Evolutionary conservation across 2,888 invertebrate genomes (phyloP), one percentile per base, ranked within the genome.

Genomic region (Spisula subtruncata): DNA sequence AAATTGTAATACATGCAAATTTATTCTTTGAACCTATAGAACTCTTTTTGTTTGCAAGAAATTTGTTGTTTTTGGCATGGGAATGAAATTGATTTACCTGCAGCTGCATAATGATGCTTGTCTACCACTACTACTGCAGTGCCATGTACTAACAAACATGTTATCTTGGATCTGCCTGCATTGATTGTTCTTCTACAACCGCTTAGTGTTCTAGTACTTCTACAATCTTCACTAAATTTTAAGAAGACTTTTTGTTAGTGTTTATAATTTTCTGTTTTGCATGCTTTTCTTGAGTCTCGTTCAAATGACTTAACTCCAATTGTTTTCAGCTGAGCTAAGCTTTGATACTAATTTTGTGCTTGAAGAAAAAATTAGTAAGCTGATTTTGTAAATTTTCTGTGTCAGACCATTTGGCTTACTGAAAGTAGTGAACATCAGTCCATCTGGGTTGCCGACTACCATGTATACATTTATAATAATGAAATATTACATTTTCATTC

Each of bases 401-500:
- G n/a, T 0, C 6, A 81, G 2, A 81, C 54, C 48, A 32, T 81
- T 51, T 51, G 81, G 81, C 54, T 81, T 81, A 8, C 81, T 81
- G 81, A 32, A 51, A 41, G 8, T 41, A n/a, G 41, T 5, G 8
- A 54, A 20, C 51, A 25, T 81, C 75, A 75, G 32, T 81, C 51
- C 81, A 60, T 25, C 83, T 56, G 83, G 83, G 83, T 83, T 54
- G 54, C 82, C n/a, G 29, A 4, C 82, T 46, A 18, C 46, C 41
- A 48, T 46, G 1, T n/a, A 14, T n/a, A 20, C n/a, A 48, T 41
- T 46, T 81, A 32, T 18, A 51, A 51, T 81, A 51, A 51, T 81
- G 54, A 54, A 10, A 48, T 81, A 18, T 29, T 56, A 32, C 56
- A 56, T 87, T 83, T 83, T 75, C 83, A 87, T 87, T 87, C 80